Evolutionary conservation across 2,797 vertebrate genomes (phyloP), one percentile per base, ranked within the genome.

Genomic region (Pangasius krempfi): DNA sequence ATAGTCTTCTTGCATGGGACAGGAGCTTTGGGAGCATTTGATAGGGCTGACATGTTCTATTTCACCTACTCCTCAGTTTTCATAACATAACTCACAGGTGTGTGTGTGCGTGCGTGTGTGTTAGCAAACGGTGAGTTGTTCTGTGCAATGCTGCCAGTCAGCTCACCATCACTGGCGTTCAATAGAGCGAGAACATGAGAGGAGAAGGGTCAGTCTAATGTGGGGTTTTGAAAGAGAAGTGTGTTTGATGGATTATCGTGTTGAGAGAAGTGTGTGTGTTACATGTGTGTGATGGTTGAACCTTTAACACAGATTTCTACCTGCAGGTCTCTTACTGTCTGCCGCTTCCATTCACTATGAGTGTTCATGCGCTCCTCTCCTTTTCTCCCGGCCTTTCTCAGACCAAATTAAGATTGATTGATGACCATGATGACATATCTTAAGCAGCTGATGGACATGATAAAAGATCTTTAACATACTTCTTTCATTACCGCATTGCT

Each of bases 151-250:
- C 92, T 93, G 92, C 79, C 87, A 92, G 93, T 95, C 94, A 93
- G 93, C 95, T 95, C 75, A 88, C 94, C 95, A 92, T 95, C 94
- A 95, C 89, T 95, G 92, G 93, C 91, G 95, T 93, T 96, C 95
- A 96, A 96, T 96, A 93, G 95, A 95, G 95, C 94, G 92, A 92
- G 93, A 96, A 96, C 91, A 95, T 92, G 94, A 91, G 92, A 93
- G 92, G 89, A 92, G 92, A 88, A 72, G 88, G 92, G 89, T 89
- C 87, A 91, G 84, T 85, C 80, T 84, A 89, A 76, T 81, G 47
- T 79, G 73, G 50, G 87, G 56, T 62, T 79, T 91, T 78, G 91
- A 62, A 90, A 50, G 79, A 18, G 91, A 92, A 92, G 92, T 91
- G 91, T 86, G 85, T 14, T 30, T 96, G 96, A 96, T 96, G 93